phyloP scores from a whole-genome alignment of 2,888 invertebrate species.

The Silvanus unidentatus region DNA sequence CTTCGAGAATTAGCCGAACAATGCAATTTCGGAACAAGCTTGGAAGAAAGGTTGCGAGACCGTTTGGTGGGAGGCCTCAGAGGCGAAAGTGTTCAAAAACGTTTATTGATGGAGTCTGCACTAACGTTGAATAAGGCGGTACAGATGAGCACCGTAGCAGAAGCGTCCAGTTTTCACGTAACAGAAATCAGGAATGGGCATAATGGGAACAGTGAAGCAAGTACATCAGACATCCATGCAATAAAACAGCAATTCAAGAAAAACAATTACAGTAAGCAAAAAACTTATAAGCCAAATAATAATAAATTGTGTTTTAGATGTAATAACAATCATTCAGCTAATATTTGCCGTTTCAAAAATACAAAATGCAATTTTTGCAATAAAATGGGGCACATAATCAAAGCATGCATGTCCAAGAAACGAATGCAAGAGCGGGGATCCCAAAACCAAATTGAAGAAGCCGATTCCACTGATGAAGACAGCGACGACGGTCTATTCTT shows the following conservation, averaged over 20 bases:
- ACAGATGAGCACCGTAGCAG: not conserved
- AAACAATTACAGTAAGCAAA: too few species aligned
- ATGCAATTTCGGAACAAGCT: constrained; percentile 6
- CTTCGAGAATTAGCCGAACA: constrained; percentile 25
- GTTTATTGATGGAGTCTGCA: constrained; percentile 7
- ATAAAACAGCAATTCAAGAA: too few species aligned
- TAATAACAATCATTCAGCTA: not conserved
- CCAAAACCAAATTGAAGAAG: too few species aligned
- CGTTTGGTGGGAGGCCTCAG: constrained; percentile 8
- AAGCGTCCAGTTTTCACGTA: too few species aligned
- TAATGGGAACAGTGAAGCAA: too few species aligned
- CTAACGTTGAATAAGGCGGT: constrained; percentile 24
- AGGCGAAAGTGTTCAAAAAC: constrained; percentile 4
- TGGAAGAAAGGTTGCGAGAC: constrained; percentile 8
- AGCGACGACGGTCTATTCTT: too few species aligned
- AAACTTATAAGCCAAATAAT: too few species aligned
- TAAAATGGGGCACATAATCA: constrained; percentile 2
- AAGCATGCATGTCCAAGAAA: constrained; percentile 31
- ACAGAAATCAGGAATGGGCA: too few species aligned
- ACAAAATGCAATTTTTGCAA: too few species aligned
- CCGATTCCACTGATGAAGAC: too few species aligned
- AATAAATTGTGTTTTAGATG: not conserved
- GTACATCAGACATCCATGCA: too few species aligned
- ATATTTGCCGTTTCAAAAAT: not conserved
- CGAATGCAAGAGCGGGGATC: too few species aligned